These are phyloP conservation scores for Phymatocera aterrima DNA, from an alignment of 2,888 invertebrate species.

Conservation along the genomic window DNA sequence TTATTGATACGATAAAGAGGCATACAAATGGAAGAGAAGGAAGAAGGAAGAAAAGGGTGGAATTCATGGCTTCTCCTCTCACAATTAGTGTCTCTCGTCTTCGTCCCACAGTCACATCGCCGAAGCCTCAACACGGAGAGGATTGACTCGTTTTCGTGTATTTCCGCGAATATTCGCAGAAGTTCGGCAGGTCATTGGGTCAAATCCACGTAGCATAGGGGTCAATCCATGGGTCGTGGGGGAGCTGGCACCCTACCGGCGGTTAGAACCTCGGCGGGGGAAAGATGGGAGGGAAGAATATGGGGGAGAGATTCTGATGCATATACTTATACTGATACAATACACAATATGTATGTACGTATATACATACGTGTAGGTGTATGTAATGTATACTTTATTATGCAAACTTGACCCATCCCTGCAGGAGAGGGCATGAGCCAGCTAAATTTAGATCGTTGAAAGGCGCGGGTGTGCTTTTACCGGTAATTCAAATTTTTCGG, in stretches of 20 bases:
- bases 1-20: too few species aligned
- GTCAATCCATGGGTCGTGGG: constrained; percentile 54
- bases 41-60: neutral
- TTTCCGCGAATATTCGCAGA: constrained; percentile 66
- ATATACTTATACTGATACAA: neutral
- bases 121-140: constrained; percentile 26
- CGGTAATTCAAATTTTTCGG: constrained; percentile 41
- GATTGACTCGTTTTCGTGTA: constrained; percentile 56
- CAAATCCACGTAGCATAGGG: constrained; percentile 68
- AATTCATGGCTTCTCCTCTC: constrained; percentile 6
- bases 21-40: neutral
- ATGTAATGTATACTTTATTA: constrained; percentile 57
- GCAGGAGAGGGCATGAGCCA: neutral
- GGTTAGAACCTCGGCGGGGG: neutral
- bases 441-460: constrained; percentile 44
- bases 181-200: constrained; percentile 72
- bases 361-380: neutral
- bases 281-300: neutral
- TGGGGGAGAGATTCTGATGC: constrained; percentile 6
- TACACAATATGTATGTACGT: neutral
- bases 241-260: neutral
- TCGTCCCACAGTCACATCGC: constrained; percentile 4
- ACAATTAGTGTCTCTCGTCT: neutral
- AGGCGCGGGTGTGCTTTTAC: constrained; percentile 42
- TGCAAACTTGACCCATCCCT: constrained; percentile 63